Percentiles rank a stretch among this genome's conserved stretches.
phyloP scores from a whole-genome alignment of 2,113 vertebrate genomes.

The Lagopus leucura region DNA sequence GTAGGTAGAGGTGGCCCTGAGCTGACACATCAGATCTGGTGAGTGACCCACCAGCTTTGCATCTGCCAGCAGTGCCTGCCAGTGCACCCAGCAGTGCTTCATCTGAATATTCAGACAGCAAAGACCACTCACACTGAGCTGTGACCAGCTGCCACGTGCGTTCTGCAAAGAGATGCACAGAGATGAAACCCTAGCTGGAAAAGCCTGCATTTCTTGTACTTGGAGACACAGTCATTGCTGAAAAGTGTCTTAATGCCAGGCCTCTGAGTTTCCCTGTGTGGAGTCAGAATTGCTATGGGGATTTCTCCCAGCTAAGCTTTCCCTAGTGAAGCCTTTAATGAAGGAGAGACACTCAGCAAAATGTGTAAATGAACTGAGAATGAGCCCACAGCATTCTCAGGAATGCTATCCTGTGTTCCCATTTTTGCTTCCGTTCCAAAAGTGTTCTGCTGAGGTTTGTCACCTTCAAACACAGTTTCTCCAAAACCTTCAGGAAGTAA shows the following conservation, averaged over 20 bases:
- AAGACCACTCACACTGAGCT: neutral
- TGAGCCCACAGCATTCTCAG: neutral
- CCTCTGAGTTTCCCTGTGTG: rapidly evolving
- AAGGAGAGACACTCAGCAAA: neutral
- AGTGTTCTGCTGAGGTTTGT: neutral
- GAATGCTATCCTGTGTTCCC: neutral
- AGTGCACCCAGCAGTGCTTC: neutral
- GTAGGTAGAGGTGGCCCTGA: neutral
- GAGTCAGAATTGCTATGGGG: neutral
- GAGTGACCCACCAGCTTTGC: neutral
- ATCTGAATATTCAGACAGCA: neutral
- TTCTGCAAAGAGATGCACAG: neutral
- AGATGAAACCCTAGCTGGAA: neutral
- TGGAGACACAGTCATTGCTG: neutral
- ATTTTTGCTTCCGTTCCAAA: neutral
- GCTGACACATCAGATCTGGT: neutral
- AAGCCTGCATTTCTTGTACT: neutral
- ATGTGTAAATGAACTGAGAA: rapidly evolving
- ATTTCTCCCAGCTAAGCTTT: neutral
- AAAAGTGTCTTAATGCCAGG: neutral
- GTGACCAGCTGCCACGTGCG: neutral
- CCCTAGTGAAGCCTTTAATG: neutral
- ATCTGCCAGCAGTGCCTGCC: neutral
- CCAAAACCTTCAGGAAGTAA: neutral
- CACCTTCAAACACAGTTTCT: conserved; percentile 10